A percentile compares a stretch with the other conserved stretches of the same genome.
Evolutionary conservation across 2,113 vertebrate genomes (phyloP).

Genomic region (Podocnemis expansa): DNA sequence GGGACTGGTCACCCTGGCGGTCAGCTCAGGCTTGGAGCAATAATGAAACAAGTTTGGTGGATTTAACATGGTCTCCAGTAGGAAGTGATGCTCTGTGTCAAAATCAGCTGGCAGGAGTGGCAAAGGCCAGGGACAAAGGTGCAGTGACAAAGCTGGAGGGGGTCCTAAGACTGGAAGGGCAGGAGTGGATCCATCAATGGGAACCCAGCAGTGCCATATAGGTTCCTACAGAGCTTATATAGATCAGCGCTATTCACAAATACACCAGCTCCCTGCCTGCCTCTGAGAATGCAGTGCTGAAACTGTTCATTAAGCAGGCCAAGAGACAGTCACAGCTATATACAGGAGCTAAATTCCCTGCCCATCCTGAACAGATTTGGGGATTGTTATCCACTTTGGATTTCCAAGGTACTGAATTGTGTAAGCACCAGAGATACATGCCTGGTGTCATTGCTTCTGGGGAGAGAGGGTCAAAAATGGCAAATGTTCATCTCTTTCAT

Average conservation of each 20-base stretch:
- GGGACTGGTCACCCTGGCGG: no score
- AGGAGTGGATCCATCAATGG: background rate
- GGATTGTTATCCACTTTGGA: background rate
- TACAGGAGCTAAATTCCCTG: background rate
- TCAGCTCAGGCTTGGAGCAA: background rate
- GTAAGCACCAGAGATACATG: background rate
- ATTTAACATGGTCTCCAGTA: background rate
- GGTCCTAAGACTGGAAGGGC: background rate
- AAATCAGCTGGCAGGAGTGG: background rate
- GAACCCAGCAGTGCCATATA: background rate
- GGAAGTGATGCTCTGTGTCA: background rate
- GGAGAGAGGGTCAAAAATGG: background rate
- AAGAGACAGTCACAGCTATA: background rate
- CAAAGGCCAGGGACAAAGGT: background rate
- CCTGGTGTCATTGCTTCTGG: background rate
- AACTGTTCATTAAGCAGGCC: background rate
- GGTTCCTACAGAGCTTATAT: background rate
- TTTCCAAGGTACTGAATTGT: background rate
- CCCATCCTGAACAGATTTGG: background rate
- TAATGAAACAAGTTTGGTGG: background rate
- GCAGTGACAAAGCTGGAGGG: background rate
- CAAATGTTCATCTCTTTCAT: background rate
- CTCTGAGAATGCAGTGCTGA: background rate
- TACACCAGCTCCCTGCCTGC: background rate
- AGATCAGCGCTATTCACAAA: background rate